Conservation (phyloP, 1,140 invertebrate genomes). For the Drosophila kikkawai region DNA sequence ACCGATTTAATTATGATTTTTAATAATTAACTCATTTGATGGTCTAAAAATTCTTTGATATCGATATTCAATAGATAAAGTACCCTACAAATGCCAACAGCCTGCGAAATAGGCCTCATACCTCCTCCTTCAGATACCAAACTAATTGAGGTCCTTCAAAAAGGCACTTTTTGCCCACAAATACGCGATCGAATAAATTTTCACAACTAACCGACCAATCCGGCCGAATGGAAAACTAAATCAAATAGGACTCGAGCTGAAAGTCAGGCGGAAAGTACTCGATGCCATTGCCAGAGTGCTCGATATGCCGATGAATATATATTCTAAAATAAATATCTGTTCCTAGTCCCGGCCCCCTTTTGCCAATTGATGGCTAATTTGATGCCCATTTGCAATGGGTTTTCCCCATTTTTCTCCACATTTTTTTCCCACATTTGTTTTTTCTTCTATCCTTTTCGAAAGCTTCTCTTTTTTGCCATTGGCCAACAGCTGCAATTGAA, state of each 20-base stretch:
- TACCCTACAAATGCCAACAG: slow-evolving; percentile 7
- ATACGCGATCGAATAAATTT: slow-evolving; percentile 66
- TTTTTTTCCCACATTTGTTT: slow-evolving; percentile 1
- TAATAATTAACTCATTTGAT: slow-evolving; percentile 7
- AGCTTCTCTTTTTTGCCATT: slow-evolving; percentile 42
- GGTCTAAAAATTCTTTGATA: slow-evolving; percentile 1
- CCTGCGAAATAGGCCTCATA: background rate
- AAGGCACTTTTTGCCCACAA: slow-evolving; percentile 52
- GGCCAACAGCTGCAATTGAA: slow-evolving; percentile 78
- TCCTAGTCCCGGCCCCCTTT: slow-evolving; percentile 30
- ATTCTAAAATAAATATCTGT: slow-evolving; percentile 81
- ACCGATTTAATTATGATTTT: slow-evolving; percentile 1
- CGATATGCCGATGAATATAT: slow-evolving; percentile 49
- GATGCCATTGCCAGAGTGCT: slow-evolving; percentile 29
- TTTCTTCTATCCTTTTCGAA: slow-evolving; percentile 10
- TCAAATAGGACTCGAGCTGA: slow-evolving; percentile 69
- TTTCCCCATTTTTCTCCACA: slow-evolving; percentile 25
- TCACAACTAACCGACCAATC: slow-evolving; percentile 53
- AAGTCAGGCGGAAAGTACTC: slow-evolving; percentile 67
- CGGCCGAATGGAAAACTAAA: slow-evolving; percentile 65
- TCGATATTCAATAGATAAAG: slow-evolving; percentile 11
- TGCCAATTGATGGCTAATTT: slow-evolving; percentile 72
- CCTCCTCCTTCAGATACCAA: slow-evolving; percentile 1
- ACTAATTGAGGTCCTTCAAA: slow-evolving; percentile 34
- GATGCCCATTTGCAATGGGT: slow-evolving; percentile 58